Conservation (phyloP, 2,797 vertebrate species). For the Enteromius afrohamiltoni region DNA sequence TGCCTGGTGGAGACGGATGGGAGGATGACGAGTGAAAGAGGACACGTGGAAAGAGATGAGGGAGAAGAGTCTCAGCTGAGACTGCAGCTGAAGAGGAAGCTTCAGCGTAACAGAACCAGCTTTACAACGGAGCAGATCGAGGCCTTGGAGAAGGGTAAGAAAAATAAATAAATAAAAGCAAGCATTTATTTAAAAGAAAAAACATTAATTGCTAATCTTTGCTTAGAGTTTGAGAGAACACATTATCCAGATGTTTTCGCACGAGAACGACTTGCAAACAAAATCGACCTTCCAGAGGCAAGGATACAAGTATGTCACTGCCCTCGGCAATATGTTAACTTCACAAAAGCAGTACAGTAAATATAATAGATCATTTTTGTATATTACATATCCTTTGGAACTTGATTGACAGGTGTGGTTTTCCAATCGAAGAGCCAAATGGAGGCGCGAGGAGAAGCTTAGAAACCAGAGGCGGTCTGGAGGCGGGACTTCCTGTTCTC, state of each 20-base stretch:
- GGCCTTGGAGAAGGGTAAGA: slow-evolving; percentile 86
- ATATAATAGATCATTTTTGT: neutral
- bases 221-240: slow-evolving; percentile 96
- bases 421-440: slow-evolving; percentile 97
- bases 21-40: slow-evolving; percentile 73
- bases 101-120: slow-evolving; percentile 86
- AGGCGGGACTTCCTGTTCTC: slow-evolving; percentile 75
- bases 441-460: slow-evolving; percentile 97
- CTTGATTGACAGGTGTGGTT: slow-evolving; percentile 90
- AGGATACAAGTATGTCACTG: slow-evolving; percentile 92
- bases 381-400: neutral
- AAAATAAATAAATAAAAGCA: neutral
- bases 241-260: slow-evolving; percentile 99
- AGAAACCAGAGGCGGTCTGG: slow-evolving; percentile 88
- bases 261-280: slow-evolving; percentile 95
- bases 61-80: slow-evolving; percentile 82
- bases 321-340: neutral
- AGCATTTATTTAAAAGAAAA: neutral
- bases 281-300: slow-evolving; percentile 98
- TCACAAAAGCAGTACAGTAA: neutral
- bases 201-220: neutral
- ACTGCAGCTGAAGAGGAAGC: slow-evolving; percentile 87
- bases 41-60: slow-evolving; percentile 74
- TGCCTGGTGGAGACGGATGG: slow-evolving; percentile 78
- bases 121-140: slow-evolving; percentile 89